These are phyloP conservation scores for Lordiphosa clarofinis DNA, from an alignment of 1,140 invertebrate genomes.

Conservation along the genomic window DNA sequence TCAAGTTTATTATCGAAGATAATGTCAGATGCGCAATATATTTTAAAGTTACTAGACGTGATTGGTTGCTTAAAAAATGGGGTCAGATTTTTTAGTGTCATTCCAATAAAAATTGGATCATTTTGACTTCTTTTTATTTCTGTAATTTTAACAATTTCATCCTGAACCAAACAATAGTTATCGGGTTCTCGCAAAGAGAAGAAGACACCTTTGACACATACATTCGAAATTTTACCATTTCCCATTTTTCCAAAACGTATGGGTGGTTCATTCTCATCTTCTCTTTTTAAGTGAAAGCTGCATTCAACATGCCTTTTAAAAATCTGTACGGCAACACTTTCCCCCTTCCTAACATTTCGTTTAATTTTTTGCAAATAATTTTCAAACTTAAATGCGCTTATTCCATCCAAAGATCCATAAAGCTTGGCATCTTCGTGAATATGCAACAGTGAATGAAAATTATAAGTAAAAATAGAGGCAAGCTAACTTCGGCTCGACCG, in stretches of 20 bases:
- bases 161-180: conserved; percentile 14
- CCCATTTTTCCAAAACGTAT: conserved; percentile 13
- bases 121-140: conserved; percentile 18
- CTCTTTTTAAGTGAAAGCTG: conserved; percentile 1
- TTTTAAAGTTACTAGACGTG: conserved; percentile 21
- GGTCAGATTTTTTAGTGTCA: conserved; percentile 18
- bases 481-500: too few relatives aligned
- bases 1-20: conserved; percentile 20
- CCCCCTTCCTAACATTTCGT: conserved; percentile 17
- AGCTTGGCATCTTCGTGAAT: conserved; percentile 32
- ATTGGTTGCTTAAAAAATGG: conserved; percentile 25
- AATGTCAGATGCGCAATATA: conserved; percentile 23
- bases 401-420: conserved; percentile 26
- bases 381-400: conserved; percentile 33
- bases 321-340: conserved; percentile 23
- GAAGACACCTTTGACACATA: conserved; percentile 10
- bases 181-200: conserved; percentile 18
- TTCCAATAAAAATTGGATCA: conserved; percentile 23
- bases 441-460: conserved; percentile 35
- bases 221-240: conserved; percentile 14
- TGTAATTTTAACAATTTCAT: conserved; percentile 18
- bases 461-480: too few relatives aligned
- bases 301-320: conserved; percentile 10
- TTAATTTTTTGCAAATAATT: conserved; percentile 32
- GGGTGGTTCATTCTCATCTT: conserved; percentile 1